Percentiles rank a stretch among this genome's conserved stretches.
phyloP scores from a whole-genome alignment of 2,888 invertebrate species.

The Cephus runcator region DNA sequence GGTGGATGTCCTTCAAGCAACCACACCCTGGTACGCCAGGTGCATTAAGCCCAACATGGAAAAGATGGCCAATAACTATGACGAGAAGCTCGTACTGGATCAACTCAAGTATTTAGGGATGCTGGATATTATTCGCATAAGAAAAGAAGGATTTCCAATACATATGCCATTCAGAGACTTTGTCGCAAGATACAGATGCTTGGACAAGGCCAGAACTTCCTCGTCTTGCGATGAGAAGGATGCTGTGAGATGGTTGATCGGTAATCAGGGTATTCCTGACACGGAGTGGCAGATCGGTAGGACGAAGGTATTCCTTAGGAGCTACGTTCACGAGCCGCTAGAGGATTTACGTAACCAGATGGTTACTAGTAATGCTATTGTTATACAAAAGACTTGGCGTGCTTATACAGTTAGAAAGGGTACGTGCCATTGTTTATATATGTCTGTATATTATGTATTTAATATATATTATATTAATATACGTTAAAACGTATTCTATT shows the following conservation, averaged over 20 bases:
- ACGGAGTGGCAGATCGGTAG: constrained; percentile 91
- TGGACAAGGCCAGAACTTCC: constrained; percentile 65
- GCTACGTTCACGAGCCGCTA: constrained; percentile 84
- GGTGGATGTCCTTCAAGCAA: constrained; percentile 89
- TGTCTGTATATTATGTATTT: neutral
- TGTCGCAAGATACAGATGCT: constrained; percentile 80
- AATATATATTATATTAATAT: neutral
- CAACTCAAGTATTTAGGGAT: constrained; percentile 92
- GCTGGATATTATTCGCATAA: constrained; percentile 91
- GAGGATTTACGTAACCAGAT: constrained; percentile 82
- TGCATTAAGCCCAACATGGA: constrained; percentile 93
- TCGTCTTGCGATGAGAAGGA: constrained; percentile 59
- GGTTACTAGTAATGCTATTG: constrained; percentile 75
- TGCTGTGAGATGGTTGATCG: constrained; percentile 69
- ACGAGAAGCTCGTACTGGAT: constrained; percentile 83
- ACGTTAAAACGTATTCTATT: neutral
- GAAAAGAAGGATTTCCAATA: constrained; percentile 90
- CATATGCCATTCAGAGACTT: constrained; percentile 84
- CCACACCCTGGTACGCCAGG: constrained; percentile 92
- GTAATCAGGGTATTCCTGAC: constrained; percentile 74
- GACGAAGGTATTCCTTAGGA: constrained; percentile 86
- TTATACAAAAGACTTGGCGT: constrained; percentile 82
- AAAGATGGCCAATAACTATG: constrained; percentile 83
- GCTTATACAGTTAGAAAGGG: constrained; percentile 73
- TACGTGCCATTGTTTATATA: constrained; percentile 32